Evolutionary conservation across 2,797 vertebrate genomes (phyloP).

Genomic region (Xyrichtys novacula): DNA sequence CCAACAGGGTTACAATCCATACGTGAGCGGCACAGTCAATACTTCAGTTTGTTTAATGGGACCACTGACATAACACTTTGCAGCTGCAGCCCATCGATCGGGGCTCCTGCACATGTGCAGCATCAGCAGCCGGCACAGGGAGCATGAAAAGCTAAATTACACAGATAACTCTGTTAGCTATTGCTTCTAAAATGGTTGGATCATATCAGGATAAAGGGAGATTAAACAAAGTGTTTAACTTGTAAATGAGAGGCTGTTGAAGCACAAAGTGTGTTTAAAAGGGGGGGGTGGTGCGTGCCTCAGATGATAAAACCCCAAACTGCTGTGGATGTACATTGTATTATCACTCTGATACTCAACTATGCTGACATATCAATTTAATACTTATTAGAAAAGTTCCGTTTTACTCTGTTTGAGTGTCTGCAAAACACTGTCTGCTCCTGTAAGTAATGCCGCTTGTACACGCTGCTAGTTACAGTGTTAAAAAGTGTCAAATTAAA

Average conservation of each 20-base stretch:
- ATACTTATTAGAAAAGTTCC: constrained; percentile 19
- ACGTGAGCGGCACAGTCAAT: constrained; percentile 51
- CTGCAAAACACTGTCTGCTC: not conserved
- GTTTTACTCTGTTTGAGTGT: constrained; percentile 11
- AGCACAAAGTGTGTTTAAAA: constrained; percentile 41
- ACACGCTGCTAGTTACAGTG: not conserved
- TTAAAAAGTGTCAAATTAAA: constrained; percentile 8
- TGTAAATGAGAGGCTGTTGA: constrained; percentile 56
- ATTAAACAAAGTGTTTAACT: constrained; percentile 69
- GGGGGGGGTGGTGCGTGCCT: constrained; percentile 25
- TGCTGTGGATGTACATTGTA: not conserved
- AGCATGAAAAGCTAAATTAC: constrained; percentile 51
- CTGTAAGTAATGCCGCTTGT: not conserved
- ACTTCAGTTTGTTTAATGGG: constrained; percentile 62
- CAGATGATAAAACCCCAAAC: constrained; percentile 45
- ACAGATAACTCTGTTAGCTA: constrained; percentile 49
- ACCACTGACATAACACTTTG: constrained; percentile 62
- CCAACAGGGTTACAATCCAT: constrained; percentile 9
- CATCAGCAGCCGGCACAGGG: constrained; percentile 43
- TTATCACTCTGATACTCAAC: constrained; percentile 15
- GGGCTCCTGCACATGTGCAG: constrained; percentile 36
- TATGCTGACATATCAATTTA: constrained; percentile 29
- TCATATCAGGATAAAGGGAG: constrained; percentile 58
- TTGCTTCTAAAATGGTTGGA: constrained; percentile 60
- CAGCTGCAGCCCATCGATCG: constrained; percentile 64